Conservation (phyloP, 2,888 invertebrate species). For the Acronicta psi region DNA sequence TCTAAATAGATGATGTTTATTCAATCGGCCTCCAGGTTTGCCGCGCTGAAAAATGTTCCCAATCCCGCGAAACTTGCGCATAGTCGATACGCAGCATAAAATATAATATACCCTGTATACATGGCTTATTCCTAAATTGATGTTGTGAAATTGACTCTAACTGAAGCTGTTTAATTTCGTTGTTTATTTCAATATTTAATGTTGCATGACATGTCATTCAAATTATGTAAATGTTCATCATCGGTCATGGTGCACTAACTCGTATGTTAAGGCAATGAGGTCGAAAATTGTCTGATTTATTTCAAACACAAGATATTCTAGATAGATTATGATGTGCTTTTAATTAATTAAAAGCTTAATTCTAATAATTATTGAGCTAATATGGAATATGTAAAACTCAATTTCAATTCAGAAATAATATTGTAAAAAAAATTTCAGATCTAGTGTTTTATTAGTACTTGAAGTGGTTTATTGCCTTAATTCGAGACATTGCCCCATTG, state of each 20-base stretch:
- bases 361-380: background rate
- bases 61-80: background rate
- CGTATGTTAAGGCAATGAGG: conserved; percentile 5
- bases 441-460: too few relatives aligned
- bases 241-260: conserved; percentile 41
- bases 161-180: conserved; percentile 44
- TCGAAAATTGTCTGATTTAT: conserved; percentile 2
- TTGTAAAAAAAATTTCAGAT: too few relatives aligned
- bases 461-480: background rate
- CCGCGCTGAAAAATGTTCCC: background rate
- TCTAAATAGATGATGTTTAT: background rate
- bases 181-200: conserved; percentile 49
- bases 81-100: conserved; percentile 1
- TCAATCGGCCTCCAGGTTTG: conserved; percentile 1
- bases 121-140: conserved; percentile 38
- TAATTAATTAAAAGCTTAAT: too few relatives aligned
- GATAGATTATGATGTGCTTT: too few relatives aligned
- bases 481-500: conserved; percentile 38
- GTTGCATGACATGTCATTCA: conserved; percentile 77
- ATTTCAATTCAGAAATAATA: background rate
- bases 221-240: conserved; percentile 21
- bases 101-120: conserved; percentile 9
- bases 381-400: too few relatives aligned
- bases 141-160: conserved; percentile 61
- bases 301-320: too few relatives aligned